phyloP scores from a whole-genome alignment of 2,888 invertebrate genomes.

The Tenthredo distinguenda region DNA sequence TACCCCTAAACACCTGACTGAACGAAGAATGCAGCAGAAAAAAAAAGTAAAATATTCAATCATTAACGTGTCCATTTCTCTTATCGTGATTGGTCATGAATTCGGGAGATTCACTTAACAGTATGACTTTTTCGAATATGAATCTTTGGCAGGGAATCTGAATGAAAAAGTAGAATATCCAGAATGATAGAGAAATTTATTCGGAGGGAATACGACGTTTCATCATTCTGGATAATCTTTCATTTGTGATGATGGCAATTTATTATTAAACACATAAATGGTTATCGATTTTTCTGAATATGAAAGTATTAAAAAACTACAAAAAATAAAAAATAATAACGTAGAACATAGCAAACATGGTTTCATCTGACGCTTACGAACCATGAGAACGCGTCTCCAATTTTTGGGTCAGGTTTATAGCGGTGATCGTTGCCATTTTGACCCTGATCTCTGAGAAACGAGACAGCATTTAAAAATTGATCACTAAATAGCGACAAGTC shows the following conservation, averaged over 20 bases:
- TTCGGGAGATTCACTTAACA: neutral
- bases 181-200: too few species aligned
- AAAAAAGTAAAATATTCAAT: neutral
- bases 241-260: too few species aligned
- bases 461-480: slow-evolving; percentile 36
- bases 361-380: neutral
- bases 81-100: neutral
- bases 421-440: slow-evolving; percentile 20
- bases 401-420: slow-evolving; percentile 33
- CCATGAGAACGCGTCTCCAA: neutral
- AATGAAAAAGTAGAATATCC: too few species aligned
- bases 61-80: neutral
- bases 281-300: neutral
- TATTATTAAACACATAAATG: too few species aligned
- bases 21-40: neutral
- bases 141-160: neutral
- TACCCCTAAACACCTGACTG: neutral
- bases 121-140: neutral
- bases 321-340: neutral
- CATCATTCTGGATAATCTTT: too few species aligned
- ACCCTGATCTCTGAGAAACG: slow-evolving; percentile 21
- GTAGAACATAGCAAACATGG: neutral
- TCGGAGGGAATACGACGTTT: too few species aligned
- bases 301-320: neutral
- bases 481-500: neutral